phyloP scores from a whole-genome alignment of 2,888 invertebrate genomes.

The Pinctada fucata region DNA sequence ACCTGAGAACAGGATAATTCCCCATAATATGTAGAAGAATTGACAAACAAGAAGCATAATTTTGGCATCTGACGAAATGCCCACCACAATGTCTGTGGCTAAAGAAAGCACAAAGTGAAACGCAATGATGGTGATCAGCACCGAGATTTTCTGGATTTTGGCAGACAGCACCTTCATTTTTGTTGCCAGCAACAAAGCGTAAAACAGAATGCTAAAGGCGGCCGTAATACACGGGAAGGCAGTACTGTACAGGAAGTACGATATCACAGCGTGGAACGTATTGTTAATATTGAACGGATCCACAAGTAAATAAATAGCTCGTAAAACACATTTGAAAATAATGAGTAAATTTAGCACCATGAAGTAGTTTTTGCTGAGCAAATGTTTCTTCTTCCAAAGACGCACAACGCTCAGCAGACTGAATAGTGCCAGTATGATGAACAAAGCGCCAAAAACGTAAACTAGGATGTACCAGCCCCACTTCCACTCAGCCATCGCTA shows the following conservation, averaged over 20 bases:
- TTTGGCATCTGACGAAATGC: constrained; percentile 58
- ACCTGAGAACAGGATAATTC: constrained; percentile 88
- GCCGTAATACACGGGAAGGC: constrained; percentile 92
- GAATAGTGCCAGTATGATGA: constrained; percentile 89
- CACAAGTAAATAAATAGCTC: constrained; percentile 90
- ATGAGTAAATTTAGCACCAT: constrained; percentile 89
- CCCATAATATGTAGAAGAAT: constrained; percentile 89
- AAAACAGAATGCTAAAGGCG: constrained; percentile 91
- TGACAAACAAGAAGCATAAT: constrained; percentile 81
- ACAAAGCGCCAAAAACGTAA: constrained; percentile 90
- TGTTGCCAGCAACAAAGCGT: constrained; percentile 91
- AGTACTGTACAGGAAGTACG: constrained; percentile 89
- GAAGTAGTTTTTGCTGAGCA: constrained; percentile 92
- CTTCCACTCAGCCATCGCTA: constrained; percentile 76
- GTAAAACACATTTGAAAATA: constrained; percentile 86
- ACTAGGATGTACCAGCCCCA: constrained; percentile 95
- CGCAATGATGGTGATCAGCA: constrained; percentile 87
- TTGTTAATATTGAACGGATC: constrained; percentile 94
- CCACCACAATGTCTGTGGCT: constrained; percentile 84
- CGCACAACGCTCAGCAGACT: constrained; percentile 91
- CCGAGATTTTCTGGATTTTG: constrained; percentile 85
- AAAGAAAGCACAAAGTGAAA: constrained; percentile 89
- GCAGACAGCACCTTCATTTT: constrained; percentile 75
- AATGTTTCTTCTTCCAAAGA: constrained; percentile 90
- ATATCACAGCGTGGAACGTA: constrained; percentile 86